Evolutionary conservation across 2,797 vertebrate species (phyloP), one percentile per base, ranked within the genome.

Genomic region (Rhabdophis nuchalis): DNA sequence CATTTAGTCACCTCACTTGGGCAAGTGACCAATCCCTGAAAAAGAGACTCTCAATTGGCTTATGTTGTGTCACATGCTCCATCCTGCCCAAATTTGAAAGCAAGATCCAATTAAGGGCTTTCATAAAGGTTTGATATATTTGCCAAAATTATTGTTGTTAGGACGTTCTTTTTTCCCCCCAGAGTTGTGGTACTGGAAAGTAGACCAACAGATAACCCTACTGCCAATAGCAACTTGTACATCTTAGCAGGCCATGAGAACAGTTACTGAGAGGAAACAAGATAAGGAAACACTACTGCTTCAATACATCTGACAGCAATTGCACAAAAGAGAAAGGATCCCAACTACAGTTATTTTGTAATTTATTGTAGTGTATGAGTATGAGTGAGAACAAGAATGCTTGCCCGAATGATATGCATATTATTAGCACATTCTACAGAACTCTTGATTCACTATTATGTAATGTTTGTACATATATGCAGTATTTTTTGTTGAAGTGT

Each of bases 161-260:
- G 92, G 52, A 87, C 3, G 14, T 93, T 93, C 25, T 92, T 91
- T 29, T 95, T 95, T 94, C 90, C 94, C 94, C 95, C 57, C 95
- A 99, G 99, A 97, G 99, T 99, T 18, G 99, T 99, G 96, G 99
- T 99, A 96, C 97, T 99, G 97, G 99, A 99, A 97, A 99, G 99
- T 93, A 97, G 99, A 94, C 99, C 99, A 0, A 99, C 99, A 0
- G 99, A 99, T 96, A 99, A 99, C 97, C 99, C 99, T 0, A 99
- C 99, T 86, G 99, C 99, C 97, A 98, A 99, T 97, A 99, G 99
- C 97, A 99, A 99, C 96, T 97, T 99, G 89, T 99, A 99, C 95
- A 99, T 99, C 98, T 98, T 99, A 95, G 99, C 99, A 52, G 99
- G 99, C 94, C 99, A 99, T 1, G 99, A 99, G 96, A 99, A 99